These are phyloP conservation scores for Peromyscus aztecus DNA, from an alignment of 2,797 vertebrate genomes.

Conservation along the genomic window DNA sequence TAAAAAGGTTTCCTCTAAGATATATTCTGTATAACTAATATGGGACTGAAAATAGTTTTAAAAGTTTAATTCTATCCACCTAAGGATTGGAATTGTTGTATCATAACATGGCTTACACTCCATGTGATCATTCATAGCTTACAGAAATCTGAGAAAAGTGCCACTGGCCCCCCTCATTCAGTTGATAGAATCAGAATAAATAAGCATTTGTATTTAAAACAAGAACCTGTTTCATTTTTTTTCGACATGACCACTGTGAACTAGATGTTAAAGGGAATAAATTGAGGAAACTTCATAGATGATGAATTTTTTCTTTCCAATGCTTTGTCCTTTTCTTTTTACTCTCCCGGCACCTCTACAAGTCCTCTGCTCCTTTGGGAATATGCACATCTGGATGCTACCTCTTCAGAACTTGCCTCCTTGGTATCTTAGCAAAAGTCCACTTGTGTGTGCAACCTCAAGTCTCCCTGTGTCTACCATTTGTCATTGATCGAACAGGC, in stretches of 20 bases:
- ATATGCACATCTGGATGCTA: neutral
- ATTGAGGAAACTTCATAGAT: slow-evolving; percentile 16
- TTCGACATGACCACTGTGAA: slow-evolving; percentile 65
- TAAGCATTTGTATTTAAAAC: neutral
- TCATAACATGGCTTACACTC: slow-evolving; percentile 2
- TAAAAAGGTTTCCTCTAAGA: slow-evolving; percentile 25
- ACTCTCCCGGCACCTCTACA: neutral
- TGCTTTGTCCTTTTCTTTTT: neutral
- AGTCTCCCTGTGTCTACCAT: neutral
- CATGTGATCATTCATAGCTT: slow-evolving; percentile 34
- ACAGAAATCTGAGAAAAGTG: slow-evolving; percentile 60
- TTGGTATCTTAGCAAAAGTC: slow-evolving; percentile 28
- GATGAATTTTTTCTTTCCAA: neutral
- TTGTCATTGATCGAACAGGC: neutral
- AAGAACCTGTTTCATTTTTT: slow-evolving; percentile 66
- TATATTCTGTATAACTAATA: slow-evolving; percentile 58
- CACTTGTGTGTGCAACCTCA: neutral
- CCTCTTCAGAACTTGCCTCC: neutral
- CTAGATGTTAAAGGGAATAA: slow-evolving; percentile 63
- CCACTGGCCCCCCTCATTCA: slow-evolving; percentile 12
- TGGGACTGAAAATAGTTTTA: slow-evolving; percentile 45
- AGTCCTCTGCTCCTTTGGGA: neutral
- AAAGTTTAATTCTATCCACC: slow-evolving; percentile 63
- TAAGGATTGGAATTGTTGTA: slow-evolving; percentile 46
- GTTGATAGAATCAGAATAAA: slow-evolving; percentile 20